Base-by-base conservation (phyloP, 2,113 vertebrate species). In the Maccullochella peelii region DNA sequence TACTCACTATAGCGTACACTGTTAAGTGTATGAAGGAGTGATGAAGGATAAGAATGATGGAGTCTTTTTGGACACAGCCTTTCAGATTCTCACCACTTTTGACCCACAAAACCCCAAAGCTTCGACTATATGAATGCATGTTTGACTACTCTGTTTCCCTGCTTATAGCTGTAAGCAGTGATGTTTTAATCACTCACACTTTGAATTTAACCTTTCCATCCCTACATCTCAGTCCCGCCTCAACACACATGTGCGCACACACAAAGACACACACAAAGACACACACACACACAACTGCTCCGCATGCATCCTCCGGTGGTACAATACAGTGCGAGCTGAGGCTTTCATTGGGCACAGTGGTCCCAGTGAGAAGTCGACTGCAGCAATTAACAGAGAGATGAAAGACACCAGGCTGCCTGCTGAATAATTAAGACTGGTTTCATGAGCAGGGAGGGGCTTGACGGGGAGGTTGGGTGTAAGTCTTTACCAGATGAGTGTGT, bases 321-420 rank as follows among this genome's bases (percentile, higher is more conserved):
- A 86, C 86, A 84, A 75, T 86, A 40, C 85, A 82, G 80, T 54
- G 62, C 27, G 57, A 87, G 92, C 73, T 20, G 86, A 68, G 74
- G 61, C 86, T 90, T 92, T 91, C 76, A 89, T 82, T 81, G 90
- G 82, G 84, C 90, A 88, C 89, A 59, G 79, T 81, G 88, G 90
- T 92, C 92, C 92, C 93, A 86, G 92, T 79, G 83, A 93, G 92
- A 92, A 94, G 93, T 93, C 91, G 82, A 93, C 89, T 70, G 76
- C 90, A 91, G 92, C 93, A 94, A 95, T 94, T 95, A 95, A 94
- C 88, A 83, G 87, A 42, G 88, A 95, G 94, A 95, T 95, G 94
- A 95, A 95, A 95, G 94, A 94, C 90, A 90, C 83, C 72, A 75
- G 85, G 90, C 83, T 93, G 93, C 88, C 89, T 90, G 90, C 93